Evolutionary conservation across 1,140 invertebrate species (phyloP).

Genomic region (Musca domestica): DNA sequence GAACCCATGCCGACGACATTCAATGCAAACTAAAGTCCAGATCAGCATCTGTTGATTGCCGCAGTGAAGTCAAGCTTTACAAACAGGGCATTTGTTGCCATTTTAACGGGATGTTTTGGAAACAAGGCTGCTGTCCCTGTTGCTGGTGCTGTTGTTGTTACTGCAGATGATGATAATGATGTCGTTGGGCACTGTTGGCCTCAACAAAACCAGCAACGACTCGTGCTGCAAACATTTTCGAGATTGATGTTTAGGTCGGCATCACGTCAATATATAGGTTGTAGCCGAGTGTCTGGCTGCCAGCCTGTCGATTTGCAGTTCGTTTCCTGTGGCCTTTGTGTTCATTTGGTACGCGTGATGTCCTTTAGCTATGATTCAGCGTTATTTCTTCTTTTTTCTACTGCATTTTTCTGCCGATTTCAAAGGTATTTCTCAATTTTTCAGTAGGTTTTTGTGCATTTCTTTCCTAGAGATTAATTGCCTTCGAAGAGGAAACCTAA

Average conservation of each 20-base stretch:
- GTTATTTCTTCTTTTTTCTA: too few relatives aligned
- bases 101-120: constrained; percentile 3
- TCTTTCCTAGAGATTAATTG: too few relatives aligned
- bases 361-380: constrained; percentile 6
- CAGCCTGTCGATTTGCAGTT: background rate
- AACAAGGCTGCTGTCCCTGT: background rate
- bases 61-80: background rate
- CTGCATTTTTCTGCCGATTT: too few relatives aligned
- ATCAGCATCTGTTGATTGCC: constrained; percentile 16
- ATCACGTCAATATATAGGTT: constrained; percentile 15
- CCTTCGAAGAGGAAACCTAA: too few relatives aligned
- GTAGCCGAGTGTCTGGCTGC: too few relatives aligned
- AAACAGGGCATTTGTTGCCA: background rate
- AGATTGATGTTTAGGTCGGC: constrained; percentile 14
- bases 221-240: background rate
- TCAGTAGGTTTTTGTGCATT: too few relatives aligned
- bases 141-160: background rate
- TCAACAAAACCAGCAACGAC: background rate
- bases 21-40: background rate
- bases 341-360: constrained; percentile 16
- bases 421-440: too few relatives aligned
- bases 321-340: background rate
- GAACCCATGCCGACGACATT: too few relatives aligned
- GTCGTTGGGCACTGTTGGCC: background rate
- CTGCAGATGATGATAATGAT: too few relatives aligned